These are phyloP conservation scores for Perdix hodgsoniae DNA, from an alignment of 2,797 vertebrate genomes.

Conservation along the genomic window DNA sequence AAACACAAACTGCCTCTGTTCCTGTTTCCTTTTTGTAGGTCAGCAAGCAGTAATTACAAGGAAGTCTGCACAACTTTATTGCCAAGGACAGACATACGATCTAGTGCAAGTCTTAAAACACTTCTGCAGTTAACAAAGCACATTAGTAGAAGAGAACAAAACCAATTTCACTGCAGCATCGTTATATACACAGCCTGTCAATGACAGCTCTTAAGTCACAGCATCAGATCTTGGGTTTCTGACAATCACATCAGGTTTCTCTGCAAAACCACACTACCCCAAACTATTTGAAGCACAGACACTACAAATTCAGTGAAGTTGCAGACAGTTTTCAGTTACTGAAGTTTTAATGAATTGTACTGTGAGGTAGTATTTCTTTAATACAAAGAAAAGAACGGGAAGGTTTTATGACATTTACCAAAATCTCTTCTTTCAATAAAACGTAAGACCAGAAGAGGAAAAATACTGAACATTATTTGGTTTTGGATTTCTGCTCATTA, in stretches of 20 bases:
- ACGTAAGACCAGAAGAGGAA: neutral
- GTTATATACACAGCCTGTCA: neutral
- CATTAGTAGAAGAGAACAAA: neutral
- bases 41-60: neutral
- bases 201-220: neutral
- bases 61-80: neutral
- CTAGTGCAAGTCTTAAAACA: neutral
- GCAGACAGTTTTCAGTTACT: neutral
- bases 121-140: neutral
- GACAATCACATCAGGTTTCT: neutral
- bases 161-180: neutral
- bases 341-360: neutral
- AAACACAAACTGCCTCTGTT: neutral
- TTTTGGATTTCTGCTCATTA: neutral
- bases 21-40: neutral
- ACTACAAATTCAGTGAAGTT: neutral
- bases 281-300: neutral
- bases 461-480: neutral
- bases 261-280: neutral
- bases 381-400: neutral
- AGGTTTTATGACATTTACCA: conserved; percentile 47
- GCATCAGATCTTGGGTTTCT: neutral
- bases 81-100: neutral
- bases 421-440: conserved; percentile 23
- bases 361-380: neutral